phyloP scores from a whole-genome alignment of 2,113 vertebrate species.

The Trogon melanurus region DNA sequence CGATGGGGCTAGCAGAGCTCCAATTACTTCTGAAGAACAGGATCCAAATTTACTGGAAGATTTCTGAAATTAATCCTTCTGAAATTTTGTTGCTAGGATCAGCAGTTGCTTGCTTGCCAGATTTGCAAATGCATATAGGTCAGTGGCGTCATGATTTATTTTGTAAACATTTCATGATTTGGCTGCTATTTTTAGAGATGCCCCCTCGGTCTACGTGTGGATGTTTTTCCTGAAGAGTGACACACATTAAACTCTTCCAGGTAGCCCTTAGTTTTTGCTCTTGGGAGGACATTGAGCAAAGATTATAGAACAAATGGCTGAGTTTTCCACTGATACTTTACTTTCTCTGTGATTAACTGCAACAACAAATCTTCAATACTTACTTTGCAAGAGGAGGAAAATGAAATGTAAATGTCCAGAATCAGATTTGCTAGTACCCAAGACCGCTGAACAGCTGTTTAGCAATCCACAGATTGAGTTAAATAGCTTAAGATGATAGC shows the following conservation, averaged over 20 bases:
- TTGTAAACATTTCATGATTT: background rate
- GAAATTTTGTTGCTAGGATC: slow-evolving; percentile 28
- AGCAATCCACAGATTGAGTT: background rate
- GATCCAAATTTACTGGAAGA: slow-evolving; percentile 25
- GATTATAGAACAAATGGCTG: background rate
- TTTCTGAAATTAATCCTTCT: slow-evolving; percentile 39
- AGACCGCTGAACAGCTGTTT: background rate
- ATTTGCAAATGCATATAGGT: background rate
- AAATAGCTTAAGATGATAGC: background rate
- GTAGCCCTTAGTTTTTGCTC: background rate
- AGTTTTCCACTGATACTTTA: background rate
- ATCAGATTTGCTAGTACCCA: background rate
- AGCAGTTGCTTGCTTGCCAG: background rate
- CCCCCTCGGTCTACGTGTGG: background rate
- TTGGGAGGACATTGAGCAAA: background rate
- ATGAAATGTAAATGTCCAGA: background rate
- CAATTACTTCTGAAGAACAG: background rate
- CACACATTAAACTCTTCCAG: background rate
- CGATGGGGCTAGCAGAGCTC: background rate
- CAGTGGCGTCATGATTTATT: background rate
- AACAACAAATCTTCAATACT: background rate
- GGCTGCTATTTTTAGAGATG: slow-evolving; percentile 6
- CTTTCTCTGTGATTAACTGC: background rate
- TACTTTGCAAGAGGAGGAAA: background rate
- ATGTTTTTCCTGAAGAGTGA: background rate